Evolutionary conservation across 2,113 vertebrate genomes (phyloP).

Genomic region (Corythoichthys intestinalis): DNA sequence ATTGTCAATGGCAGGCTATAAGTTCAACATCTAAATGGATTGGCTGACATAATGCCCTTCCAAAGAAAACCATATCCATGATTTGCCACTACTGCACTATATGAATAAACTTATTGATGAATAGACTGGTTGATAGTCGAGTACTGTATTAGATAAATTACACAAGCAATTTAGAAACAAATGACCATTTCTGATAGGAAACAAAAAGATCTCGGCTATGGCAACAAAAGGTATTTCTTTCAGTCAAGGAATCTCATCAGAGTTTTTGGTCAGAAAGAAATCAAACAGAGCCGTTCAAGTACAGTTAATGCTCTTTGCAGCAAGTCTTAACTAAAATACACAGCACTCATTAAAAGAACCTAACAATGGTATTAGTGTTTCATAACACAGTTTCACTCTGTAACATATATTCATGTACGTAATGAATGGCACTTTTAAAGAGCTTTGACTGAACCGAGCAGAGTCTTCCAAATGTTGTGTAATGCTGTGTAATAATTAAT

Average conservation of each 20-base stretch:
- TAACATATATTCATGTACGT: constrained; percentile 4
- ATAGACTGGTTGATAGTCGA: background rate
- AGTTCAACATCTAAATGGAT: too few species aligned
- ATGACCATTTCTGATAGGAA: background rate
- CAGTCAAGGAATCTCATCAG: background rate
- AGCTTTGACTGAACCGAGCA: constrained; percentile 3
- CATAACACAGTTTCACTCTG: background rate
- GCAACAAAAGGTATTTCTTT: constrained; percentile 11
- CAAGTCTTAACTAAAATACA: constrained; percentile 2
- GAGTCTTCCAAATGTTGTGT: background rate
- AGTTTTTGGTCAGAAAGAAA: background rate
- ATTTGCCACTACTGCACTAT: too few species aligned
- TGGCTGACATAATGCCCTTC: too few species aligned
- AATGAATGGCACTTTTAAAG: constrained; percentile 20
- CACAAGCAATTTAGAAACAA: background rate
- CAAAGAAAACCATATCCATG: too few species aligned
- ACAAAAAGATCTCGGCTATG: constrained; percentile 2
- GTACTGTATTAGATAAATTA: background rate
- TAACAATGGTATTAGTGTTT: background rate
- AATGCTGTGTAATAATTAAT: background rate
- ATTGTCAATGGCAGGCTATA: too few species aligned
- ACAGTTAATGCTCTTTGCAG: background rate
- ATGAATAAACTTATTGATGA: too few species aligned
- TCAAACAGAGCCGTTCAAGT: background rate
- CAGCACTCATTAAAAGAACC: background rate